These are phyloP conservation scores for Serilophus lunatus DNA, from an alignment of 2,113 vertebrate genomes.

Conservation along the genomic window DNA sequence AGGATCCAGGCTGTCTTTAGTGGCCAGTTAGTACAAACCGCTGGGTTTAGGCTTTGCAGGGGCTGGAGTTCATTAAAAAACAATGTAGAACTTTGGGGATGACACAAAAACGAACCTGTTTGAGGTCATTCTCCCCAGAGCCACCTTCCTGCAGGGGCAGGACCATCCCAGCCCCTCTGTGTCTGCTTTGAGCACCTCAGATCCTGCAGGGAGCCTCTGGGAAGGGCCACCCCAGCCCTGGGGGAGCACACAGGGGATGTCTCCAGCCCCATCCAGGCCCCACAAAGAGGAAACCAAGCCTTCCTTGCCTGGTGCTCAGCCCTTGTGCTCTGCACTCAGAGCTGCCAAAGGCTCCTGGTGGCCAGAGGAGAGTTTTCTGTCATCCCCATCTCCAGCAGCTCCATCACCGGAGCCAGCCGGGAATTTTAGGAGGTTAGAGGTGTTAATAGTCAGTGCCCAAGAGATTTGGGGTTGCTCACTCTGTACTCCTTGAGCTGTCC, in stretches of 20 bases:
- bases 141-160: neutral
- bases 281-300: neutral
- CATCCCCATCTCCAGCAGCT: neutral
- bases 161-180: neutral
- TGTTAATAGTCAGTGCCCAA: neutral
- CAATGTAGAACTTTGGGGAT: neutral
- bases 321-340: neutral
- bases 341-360: too few relatives aligned
- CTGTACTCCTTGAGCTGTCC: slow-evolving; percentile 94
- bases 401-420: neutral
- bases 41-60: neutral
- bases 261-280: neutral
- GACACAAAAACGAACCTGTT: neutral
- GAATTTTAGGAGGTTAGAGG: neutral
- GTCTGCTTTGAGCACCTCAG: neutral
- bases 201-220: neutral
- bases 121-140: neutral
- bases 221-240: neutral
- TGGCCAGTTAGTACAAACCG: neutral
- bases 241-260: rapidly evolving
- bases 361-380: neutral
- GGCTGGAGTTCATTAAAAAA: neutral
- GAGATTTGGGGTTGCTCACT: slow-evolving; percentile 74
- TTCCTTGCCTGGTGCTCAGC: neutral
- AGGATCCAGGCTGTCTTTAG: neutral